phyloP scores from a whole-genome alignment of 2,888 invertebrate genomes.

The Sinodicranocentrus sp. region DNA sequence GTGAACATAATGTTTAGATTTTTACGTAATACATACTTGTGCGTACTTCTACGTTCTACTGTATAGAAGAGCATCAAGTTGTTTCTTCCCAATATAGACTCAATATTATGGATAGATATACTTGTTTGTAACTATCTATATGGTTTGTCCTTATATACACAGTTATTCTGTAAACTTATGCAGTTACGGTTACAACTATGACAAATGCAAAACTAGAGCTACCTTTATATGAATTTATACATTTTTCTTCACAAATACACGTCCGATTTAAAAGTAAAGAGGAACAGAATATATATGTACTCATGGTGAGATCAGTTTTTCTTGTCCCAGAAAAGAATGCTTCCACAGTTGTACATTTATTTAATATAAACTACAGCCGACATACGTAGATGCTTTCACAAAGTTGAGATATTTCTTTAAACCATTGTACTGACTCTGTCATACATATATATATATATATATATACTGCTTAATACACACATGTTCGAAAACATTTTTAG shows the following conservation, averaged over 20 bases:
- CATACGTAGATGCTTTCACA: neutral
- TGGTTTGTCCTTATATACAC: too few species aligned
- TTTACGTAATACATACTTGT: neutral
- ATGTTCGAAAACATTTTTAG: slow-evolving; percentile 2
- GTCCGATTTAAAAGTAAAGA: too few species aligned
- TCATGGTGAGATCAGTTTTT: neutral
- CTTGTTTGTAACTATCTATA: too few species aligned
- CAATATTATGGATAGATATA: too few species aligned
- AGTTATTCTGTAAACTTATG: too few species aligned
- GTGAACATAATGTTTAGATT: slow-evolving; percentile 53
- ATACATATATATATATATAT: too few species aligned
- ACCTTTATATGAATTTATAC: too few species aligned
- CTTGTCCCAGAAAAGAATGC: slow-evolving; percentile 48
- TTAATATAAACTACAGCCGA: neutral
- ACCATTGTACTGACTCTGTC: too few species aligned
- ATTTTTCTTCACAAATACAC: too few species aligned
- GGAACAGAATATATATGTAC: too few species aligned
- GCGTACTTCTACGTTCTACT: neutral
- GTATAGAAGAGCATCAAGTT: slow-evolving; percentile 52
- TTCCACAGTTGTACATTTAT: slow-evolving; percentile 7
- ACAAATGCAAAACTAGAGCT: too few species aligned
- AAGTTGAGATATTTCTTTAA: neutral
- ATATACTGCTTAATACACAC: slow-evolving; percentile 18
- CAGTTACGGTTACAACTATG: too few species aligned
- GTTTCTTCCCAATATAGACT: slow-evolving; percentile 20